Evolutionary conservation across 1,140 invertebrate species (phyloP).

Genomic region (Matsumurasca onukii): DNA sequence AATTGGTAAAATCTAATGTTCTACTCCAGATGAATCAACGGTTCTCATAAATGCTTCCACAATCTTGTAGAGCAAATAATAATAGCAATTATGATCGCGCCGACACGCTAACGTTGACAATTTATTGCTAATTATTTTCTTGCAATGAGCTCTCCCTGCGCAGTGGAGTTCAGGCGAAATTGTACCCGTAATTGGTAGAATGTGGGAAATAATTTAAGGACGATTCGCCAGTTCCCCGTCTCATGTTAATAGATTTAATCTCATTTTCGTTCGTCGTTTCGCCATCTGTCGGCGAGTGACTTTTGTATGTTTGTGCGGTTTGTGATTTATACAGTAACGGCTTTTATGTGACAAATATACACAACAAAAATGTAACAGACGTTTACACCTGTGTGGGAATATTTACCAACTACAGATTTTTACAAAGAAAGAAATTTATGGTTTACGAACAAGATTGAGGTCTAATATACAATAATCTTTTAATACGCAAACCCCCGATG

Average conservation of each 20-base stretch:
- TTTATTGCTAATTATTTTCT: constrained; percentile 31
- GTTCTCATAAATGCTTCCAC: constrained; percentile 28
- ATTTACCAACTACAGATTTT: too few species aligned
- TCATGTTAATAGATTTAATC: constrained; percentile 24
- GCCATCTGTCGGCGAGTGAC: too few species aligned
- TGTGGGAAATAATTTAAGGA: constrained; percentile 31
- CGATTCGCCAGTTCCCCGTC: constrained; percentile 12
- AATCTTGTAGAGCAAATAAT: constrained; percentile 30
- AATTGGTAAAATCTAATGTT: too few species aligned
- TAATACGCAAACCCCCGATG: too few species aligned
- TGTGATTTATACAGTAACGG: too few species aligned
- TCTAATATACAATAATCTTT: too few species aligned
- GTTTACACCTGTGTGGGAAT: too few species aligned
- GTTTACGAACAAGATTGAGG: too few species aligned
- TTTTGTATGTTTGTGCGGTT: too few species aligned
- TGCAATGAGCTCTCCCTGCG: constrained; percentile 12
- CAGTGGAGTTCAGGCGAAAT: constrained; percentile 22
- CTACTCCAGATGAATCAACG: neutral
- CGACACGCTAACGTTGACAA: constrained; percentile 23
- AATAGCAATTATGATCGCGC: constrained; percentile 19
- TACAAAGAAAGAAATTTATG: too few species aligned
- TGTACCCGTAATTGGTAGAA: constrained; percentile 27
- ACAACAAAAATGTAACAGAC: too few species aligned
- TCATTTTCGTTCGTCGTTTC: constrained; percentile 9
- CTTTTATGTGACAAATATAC: too few species aligned